Base-by-base conservation (phyloP, 2,888 invertebrate genomes). In the Eupithecia exiguata region DNA sequence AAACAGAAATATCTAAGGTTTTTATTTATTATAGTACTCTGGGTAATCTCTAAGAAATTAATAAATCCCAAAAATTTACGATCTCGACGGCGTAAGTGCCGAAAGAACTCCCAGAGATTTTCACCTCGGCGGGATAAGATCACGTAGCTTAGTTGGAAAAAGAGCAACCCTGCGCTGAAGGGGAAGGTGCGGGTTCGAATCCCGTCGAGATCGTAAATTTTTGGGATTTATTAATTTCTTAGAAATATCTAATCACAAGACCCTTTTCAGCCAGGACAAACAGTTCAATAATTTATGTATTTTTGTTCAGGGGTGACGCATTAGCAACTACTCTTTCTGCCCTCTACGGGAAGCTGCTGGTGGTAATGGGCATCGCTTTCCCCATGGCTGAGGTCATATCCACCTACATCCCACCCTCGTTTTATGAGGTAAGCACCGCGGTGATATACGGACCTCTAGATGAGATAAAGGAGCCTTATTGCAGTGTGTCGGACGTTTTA, bases 331-430 rank as follows among this genome's bases (percentile, higher is more conserved):
- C 98, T 25, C 95, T 99, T 80, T 99, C 99, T 78, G 98, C 98
- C 0, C 95, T 99, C 40, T 99, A 99, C 89, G 98, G 98, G 67
- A 98, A 99, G 92, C 95, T 99, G 70, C 93, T 99, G 83, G 98
- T 99, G 62, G 98, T 99, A 67, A 98, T 98, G 97, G 99, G 99
- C 1, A 97, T 98, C 79, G 98, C 98, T 21, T 98, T 99, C 92
- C 99, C 99, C 70, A 97, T 99, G 97, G 98, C 99, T 78, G 98
- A 99, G 95, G 98, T 98, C 83, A 98, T 98, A 88, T 98, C 98
- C 65, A 97, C 98, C 35, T 98, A 98, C 92, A 98, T 98, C 88
- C 98, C 98, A 85, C 97, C 98, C 79, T 98, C 98, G 43, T 98
- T 98, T 92, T 98, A 98, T 92, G 98, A 98, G 67, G 75, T 78